Evolutionary conservation across 2,888 invertebrate genomes (phyloP).

Genomic region (Gnatocerus cornutus): DNA sequence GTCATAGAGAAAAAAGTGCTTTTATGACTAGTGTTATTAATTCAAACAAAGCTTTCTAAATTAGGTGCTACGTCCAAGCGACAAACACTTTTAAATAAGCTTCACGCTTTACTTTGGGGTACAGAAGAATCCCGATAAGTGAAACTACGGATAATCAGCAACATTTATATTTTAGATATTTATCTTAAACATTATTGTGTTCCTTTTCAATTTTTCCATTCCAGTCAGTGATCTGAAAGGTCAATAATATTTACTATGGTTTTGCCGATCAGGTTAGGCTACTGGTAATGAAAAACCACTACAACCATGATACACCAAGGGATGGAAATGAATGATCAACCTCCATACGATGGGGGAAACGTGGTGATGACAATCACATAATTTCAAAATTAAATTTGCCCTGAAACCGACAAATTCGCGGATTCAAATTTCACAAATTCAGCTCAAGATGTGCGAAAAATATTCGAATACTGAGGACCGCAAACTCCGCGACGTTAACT

Average conservation of each 20-base stretch:
- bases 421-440: no score
- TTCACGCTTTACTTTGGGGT: background rate
- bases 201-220: background rate
- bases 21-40: background rate
- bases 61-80: background rate
- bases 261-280: no score
- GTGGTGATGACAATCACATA: no score
- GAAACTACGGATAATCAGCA: background rate
- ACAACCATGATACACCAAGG: no score
- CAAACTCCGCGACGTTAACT: no score
- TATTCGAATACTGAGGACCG: no score
- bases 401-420: no score
- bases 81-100: background rate
- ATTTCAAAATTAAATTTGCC: no score
- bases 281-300: no score
- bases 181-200: conserved; percentile 1
- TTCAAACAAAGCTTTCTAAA: conserved; percentile 1
- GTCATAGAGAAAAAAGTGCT: background rate
- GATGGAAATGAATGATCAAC: no score
- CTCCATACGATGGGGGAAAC: no score
- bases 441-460: no score
- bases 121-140: background rate
- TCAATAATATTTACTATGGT: background rate
- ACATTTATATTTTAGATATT: background rate
- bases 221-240: background rate